These are phyloP conservation scores for Ranitomeya variabilis DNA, from an alignment of 2,113 vertebrate species.

Conservation along the genomic window DNA sequence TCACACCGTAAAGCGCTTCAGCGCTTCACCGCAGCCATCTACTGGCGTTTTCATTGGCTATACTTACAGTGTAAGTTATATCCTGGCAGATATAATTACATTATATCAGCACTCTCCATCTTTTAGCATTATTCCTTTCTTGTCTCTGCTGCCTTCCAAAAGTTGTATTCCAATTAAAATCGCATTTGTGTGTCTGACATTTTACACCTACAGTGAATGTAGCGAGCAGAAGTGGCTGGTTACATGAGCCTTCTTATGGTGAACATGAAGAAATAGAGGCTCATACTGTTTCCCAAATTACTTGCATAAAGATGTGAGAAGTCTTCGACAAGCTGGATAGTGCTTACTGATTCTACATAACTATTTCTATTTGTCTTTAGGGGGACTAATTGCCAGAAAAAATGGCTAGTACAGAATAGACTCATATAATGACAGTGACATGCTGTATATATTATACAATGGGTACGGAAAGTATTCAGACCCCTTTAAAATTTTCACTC, in stretches of 20 bases:
- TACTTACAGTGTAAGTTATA: conserved; percentile 31
- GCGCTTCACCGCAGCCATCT: not conserved
- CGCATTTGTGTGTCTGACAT: conserved; percentile 15
- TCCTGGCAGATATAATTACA: conserved; percentile 32
- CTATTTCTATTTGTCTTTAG: too few species aligned
- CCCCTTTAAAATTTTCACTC: too few species aligned
- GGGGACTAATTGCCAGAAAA: too few species aligned
- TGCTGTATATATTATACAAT: too few species aligned
- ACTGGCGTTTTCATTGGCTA: not conserved
- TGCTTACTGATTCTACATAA: too few species aligned
- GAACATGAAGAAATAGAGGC: not conserved
- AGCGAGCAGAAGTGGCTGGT: not conserved
- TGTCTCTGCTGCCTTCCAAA: not conserved
- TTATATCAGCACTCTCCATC: conserved; percentile 18
- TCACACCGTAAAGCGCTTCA: not conserved
- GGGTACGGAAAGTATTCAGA: too few species aligned
- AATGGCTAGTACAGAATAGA: too few species aligned
- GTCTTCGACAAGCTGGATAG: not conserved
- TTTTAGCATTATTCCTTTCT: not conserved
- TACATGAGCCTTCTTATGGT: not conserved
- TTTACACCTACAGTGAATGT: conserved; percentile 28
- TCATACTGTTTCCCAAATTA: not conserved
- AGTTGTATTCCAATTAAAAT: conserved; percentile 40
- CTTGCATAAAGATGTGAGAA: not conserved
- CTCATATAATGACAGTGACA: too few species aligned